Conservation (phyloP, 2,797 vertebrate genomes). For the Poeciliopsis paucimaculata region DNA sequence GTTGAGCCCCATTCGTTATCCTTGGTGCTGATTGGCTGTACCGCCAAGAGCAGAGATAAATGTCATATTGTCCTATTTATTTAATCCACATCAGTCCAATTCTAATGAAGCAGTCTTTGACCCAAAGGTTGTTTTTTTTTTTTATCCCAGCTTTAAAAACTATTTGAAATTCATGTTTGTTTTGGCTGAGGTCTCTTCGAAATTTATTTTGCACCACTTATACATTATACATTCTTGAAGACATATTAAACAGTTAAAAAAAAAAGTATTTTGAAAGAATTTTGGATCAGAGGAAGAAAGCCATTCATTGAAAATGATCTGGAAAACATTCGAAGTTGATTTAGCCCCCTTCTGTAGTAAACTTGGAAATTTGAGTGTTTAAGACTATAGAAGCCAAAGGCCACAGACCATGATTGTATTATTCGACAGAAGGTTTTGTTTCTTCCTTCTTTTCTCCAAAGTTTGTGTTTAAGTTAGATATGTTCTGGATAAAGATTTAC, state of each 20-base stretch:
- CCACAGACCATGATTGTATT: constrained; percentile 65
- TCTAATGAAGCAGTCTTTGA: neutral
- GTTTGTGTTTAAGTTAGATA: constrained; percentile 67
- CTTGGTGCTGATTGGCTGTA: no score
- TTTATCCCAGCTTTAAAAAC: neutral
- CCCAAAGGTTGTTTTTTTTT: neutral
- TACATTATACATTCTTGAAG: neutral
- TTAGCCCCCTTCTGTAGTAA: constrained; percentile 41
- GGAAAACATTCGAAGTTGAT: constrained; percentile 33
- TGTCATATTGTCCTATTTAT: neutral
- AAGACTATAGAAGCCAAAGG: constrained; percentile 64
- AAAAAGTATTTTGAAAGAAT: constrained; percentile 1
- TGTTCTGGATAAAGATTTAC: constrained; percentile 76
- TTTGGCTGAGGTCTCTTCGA: neutral
- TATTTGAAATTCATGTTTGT: neutral
- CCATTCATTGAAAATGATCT: constrained; percentile 27
- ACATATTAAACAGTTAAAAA: neutral
- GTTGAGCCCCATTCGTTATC: no score
- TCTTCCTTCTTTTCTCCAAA: constrained; percentile 44
- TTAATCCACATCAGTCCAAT: neutral
- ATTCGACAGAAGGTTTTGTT: constrained; percentile 64
- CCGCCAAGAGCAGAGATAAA: no score
- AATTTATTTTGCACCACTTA: neutral
- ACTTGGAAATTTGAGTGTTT: constrained; percentile 51
- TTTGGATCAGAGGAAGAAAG: constrained; percentile 8